Conservation (phyloP, 2,113 vertebrate genomes). For the Zootoca vivipara region DNA sequence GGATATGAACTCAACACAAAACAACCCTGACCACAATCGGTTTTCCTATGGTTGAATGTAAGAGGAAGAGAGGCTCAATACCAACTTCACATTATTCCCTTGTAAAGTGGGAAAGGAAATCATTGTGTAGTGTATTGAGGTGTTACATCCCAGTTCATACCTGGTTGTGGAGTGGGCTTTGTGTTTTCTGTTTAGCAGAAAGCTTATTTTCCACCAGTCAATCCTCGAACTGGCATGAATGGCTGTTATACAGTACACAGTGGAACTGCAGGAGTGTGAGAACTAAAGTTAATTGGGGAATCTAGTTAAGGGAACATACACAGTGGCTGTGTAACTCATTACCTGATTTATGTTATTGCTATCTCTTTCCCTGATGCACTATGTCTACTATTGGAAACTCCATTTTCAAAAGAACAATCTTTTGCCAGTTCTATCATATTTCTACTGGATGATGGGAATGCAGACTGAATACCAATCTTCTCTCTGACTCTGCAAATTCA, state of each 20-base stretch:
- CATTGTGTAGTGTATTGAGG: background rate
- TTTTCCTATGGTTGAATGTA: background rate
- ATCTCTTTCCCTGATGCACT: background rate
- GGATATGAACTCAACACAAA: background rate
- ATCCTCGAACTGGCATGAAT: background rate
- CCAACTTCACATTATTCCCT: background rate
- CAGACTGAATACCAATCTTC: background rate
- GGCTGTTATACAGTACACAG: background rate
- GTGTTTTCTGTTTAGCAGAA: background rate
- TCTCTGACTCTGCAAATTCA: slow-evolving; percentile 6
- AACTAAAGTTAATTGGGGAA: background rate
- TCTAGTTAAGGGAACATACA: background rate
- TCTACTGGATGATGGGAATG: background rate
- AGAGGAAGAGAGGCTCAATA: background rate
- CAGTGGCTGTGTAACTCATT: background rate
- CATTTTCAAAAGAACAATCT: background rate
- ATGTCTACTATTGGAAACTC: background rate
- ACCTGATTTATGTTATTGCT: slow-evolving; percentile 59
- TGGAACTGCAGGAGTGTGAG: background rate
- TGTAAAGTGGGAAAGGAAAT: background rate
- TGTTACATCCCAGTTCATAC: background rate
- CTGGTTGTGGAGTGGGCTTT: background rate
- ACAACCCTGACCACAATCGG: background rate
- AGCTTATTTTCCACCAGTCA: background rate
- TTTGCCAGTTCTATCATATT: background rate